Percentiles rank a stretch among this genome's conserved stretches.
Conservation (phyloP, 2,113 vertebrate genomes). For the Diadophis punctatus region DNA sequence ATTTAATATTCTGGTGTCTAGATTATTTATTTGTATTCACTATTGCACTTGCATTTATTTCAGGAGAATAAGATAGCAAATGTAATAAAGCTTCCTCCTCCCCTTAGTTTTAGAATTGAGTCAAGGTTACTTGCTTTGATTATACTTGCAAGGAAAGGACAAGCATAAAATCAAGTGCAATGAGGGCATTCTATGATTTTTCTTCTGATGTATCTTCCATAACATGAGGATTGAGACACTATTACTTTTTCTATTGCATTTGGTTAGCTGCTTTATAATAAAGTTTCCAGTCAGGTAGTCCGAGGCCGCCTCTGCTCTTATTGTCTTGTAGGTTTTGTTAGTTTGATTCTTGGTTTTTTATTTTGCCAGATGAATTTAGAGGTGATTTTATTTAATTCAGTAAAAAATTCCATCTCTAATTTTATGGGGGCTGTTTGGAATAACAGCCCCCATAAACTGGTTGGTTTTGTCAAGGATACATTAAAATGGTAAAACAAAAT, state of each 20-base stretch:
- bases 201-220: background rate
- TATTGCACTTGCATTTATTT: background rate
- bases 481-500: background rate
- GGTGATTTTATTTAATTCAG: too few species aligned
- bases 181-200: background rate
- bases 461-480: background rate
- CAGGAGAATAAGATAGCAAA: background rate
- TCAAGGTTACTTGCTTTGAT: background rate
- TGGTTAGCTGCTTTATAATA: too few species aligned
- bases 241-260: background rate
- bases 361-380: too few species aligned
- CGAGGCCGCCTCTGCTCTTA: too few species aligned
- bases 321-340: too few species aligned
- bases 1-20: background rate
- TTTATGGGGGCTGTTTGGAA: too few species aligned
- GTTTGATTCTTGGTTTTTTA: too few species aligned
- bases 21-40: background rate
- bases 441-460: too few species aligned
- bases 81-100: background rate
- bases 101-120: background rate
- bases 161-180: background rate
- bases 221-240: background rate
- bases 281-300: too few species aligned
- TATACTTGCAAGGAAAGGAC: background rate
- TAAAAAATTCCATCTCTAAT: too few species aligned